Conservation (phyloP, 2,113 vertebrate genomes). For the Orientallactaga bullata region DNA sequence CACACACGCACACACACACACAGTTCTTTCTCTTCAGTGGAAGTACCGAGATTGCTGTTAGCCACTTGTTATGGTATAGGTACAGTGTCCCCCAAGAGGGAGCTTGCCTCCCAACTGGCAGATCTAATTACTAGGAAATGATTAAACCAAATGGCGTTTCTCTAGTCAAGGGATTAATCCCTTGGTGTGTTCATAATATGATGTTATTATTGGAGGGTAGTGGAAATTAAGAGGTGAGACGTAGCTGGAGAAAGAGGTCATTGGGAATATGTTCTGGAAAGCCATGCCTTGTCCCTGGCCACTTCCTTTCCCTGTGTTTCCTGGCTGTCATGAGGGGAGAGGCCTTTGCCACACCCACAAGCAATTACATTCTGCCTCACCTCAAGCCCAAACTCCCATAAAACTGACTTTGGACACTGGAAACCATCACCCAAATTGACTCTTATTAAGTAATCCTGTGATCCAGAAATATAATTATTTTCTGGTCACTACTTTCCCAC, state of each 20-base stretch:
- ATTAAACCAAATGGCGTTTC: not conserved
- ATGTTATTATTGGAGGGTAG: not conserved
- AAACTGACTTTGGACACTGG: not conserved
- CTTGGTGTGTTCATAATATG: not conserved
- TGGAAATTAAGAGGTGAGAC: not conserved
- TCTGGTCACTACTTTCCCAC: not conserved
- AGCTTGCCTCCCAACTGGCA: not conserved
- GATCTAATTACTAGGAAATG: not conserved
- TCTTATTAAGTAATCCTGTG: conserved; percentile 22
- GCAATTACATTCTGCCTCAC: not conserved
- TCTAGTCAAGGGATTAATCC: not conserved
- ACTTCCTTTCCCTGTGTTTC: not conserved
- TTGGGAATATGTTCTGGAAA: not conserved
- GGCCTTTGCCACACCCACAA: not conserved
- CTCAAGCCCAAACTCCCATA: not conserved
- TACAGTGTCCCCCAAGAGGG: not conserved
- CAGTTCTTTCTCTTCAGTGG: not conserved
- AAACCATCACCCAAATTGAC: not conserved
- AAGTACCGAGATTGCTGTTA: conserved; percentile 4
- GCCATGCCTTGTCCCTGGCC: not conserved
- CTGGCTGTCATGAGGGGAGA: not conserved
- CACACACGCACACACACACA: too few species aligned
- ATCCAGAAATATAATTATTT: conserved; percentile 22
- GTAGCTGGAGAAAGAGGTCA: not conserved
- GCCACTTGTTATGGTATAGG: not conserved